phyloP scores from a whole-genome alignment of 2,888 invertebrate genomes.

The Hecatera dysodea region DNA sequence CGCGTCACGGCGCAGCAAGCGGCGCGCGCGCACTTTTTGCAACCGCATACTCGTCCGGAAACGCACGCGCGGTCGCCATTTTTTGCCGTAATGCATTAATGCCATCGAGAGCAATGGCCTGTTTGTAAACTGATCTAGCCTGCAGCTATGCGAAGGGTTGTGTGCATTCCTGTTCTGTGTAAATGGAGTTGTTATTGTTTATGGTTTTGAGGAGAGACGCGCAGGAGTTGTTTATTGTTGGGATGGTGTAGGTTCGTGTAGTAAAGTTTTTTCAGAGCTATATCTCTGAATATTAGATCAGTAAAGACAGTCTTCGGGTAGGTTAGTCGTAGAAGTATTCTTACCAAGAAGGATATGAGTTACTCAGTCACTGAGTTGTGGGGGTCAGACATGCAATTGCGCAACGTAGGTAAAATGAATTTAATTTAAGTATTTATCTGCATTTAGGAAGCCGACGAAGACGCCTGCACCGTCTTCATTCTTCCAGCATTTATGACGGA shows the following conservation, averaged over 20 bases:
- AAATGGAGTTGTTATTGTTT: constrained; percentile 25
- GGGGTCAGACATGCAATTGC: too few species aligned
- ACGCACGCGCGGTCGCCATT: constrained; percentile 73
- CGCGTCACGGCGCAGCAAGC: constrained; percentile 77
- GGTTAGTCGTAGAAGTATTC: not conserved
- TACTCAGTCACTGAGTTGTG: not conserved
- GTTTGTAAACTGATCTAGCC: constrained; percentile 69
- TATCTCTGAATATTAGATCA: not conserved
- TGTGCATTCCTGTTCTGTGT: constrained; percentile 25
- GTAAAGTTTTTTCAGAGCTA: not conserved
- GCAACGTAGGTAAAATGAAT: too few species aligned
- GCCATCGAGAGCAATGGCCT: constrained; percentile 79
- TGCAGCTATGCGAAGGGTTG: constrained; percentile 35
- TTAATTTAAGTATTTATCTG: too few species aligned
- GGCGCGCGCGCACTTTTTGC: constrained; percentile 77
- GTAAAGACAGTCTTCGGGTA: not conserved
- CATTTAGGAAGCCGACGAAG: too few species aligned
- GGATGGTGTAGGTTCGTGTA: not conserved
- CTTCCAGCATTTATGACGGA: not conserved
- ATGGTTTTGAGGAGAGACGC: constrained; percentile 12
- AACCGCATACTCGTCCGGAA: constrained; percentile 76
- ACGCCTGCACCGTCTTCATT: too few species aligned
- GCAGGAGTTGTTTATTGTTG: not conserved
- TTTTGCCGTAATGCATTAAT: constrained; percentile 79
- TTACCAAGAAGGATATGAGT: not conserved